phyloP scores from a whole-genome alignment of 2,113 vertebrate genomes.

The Mormoops blainvillei region DNA sequence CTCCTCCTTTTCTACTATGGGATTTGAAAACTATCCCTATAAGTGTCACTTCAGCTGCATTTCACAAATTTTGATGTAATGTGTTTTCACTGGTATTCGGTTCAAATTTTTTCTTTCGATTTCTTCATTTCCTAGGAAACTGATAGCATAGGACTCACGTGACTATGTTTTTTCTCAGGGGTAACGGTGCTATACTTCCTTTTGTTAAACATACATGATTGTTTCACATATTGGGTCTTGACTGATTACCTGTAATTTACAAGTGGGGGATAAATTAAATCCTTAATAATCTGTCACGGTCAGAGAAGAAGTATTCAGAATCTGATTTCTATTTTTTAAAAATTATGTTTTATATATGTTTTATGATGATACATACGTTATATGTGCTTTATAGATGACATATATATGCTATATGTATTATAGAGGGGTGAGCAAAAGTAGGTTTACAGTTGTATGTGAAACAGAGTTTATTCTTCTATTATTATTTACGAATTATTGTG shows the following conservation, averaged over 20 bases:
- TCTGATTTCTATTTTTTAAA: neutral
- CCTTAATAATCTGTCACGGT: neutral
- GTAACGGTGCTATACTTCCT: neutral
- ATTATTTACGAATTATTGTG: too few relatives aligned
- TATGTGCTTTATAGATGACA: too few relatives aligned
- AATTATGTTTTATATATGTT: too few relatives aligned
- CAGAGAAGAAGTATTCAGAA: neutral
- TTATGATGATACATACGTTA: too few relatives aligned
- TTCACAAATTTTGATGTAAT: neutral
- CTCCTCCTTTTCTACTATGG: neutral
- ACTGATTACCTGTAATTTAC: neutral
- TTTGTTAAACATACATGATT: neutral
- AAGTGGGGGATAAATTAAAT: neutral
- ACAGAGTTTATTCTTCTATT: too few relatives aligned
- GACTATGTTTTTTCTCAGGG: neutral
- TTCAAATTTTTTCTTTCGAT: neutral
- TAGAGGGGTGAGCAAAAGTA: too few relatives aligned
- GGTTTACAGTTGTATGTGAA: too few relatives aligned
- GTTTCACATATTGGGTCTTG: neutral
- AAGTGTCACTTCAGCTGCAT: neutral
- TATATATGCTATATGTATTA: too few relatives aligned
- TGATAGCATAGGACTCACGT: neutral
- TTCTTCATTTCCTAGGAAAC: neutral
- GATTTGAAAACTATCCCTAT: neutral
- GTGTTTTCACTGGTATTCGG: neutral